phyloP scores from a whole-genome alignment of 2,888 invertebrate genomes.

The Melipona beecheii region DNA sequence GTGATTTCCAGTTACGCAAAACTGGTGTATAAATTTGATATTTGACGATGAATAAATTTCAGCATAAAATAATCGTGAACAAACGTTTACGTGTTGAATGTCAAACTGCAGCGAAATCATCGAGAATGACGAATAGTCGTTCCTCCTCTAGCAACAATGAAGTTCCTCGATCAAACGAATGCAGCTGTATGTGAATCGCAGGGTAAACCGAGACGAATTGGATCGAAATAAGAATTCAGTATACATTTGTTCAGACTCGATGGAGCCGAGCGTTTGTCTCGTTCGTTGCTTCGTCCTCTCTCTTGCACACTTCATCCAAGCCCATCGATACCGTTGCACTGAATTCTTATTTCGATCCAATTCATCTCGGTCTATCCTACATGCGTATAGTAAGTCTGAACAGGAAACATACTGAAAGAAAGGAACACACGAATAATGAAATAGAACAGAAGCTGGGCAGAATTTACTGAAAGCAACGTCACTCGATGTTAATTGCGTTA shows the following conservation, averaged over 20 bases:
- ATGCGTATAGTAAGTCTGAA: too few relatives aligned
- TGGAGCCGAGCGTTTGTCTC: too few relatives aligned
- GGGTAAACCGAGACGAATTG: too few relatives aligned
- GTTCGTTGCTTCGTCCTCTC: background rate
- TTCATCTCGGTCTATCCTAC: too few relatives aligned
- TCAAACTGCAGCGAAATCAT: background rate
- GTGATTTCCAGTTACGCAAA: background rate
- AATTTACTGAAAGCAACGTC: slow-evolving; percentile 47
- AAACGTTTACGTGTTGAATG: background rate
- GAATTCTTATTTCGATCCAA: too few relatives aligned
- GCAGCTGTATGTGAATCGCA: too few relatives aligned
- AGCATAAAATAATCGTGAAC: background rate
- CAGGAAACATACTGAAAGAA: too few relatives aligned
- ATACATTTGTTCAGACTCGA: too few relatives aligned
- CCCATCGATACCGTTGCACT: too few relatives aligned
- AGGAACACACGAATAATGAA: background rate
- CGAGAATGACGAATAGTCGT: background rate
- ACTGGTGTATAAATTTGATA: too few relatives aligned
- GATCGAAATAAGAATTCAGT: too few relatives aligned
- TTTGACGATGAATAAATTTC: background rate
- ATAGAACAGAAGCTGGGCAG: background rate
- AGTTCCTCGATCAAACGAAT: background rate
- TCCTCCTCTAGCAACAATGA: background rate
- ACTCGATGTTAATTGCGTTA: slow-evolving; percentile 70
- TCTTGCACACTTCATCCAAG: background rate